These are phyloP conservation scores for Gymnocephalus cernua DNA, from an alignment of 2,113 vertebrate genomes.

Conservation along the genomic window DNA sequence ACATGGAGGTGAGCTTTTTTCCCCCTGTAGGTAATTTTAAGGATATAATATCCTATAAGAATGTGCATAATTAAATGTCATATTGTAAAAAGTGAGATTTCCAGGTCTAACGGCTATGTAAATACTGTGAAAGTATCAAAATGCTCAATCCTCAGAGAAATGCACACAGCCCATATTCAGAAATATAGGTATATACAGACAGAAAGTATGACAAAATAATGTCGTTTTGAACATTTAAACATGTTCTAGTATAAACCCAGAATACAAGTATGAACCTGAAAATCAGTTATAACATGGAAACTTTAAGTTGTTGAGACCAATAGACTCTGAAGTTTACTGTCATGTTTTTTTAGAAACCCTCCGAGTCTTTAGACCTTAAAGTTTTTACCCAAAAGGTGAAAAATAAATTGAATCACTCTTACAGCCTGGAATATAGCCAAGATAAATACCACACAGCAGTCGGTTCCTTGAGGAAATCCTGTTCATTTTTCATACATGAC, in stretches of 20 bases:
- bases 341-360: neutral
- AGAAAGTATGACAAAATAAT: too few relatives aligned
- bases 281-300: too few relatives aligned
- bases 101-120: too few relatives aligned
- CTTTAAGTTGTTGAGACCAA: neutral
- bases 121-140: too few relatives aligned
- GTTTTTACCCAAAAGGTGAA: neutral
- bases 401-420: neutral
- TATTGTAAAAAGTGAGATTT: too few relatives aligned
- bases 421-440: neutral
- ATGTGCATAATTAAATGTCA: constrained; percentile 1
- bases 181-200: too few relatives aligned
- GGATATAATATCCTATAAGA: neutral
- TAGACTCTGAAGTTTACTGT: neutral
- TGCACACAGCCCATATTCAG: too few relatives aligned
- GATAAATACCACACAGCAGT: neutral
- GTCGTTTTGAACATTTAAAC: too few relatives aligned
- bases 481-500: constrained; percentile 6
- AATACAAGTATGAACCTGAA: too few relatives aligned
- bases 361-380: neutral
- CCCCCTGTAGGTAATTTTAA: neutral
- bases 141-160: too few relatives aligned
- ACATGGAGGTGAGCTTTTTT: neutral
- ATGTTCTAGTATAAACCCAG: too few relatives aligned
- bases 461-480: constrained; percentile 4